Evolutionary conservation across 64 coral and sea anemone genomes (phyloP), one percentile per base, ranked within the genome.

Genomic region (Exaiptasia diaphana): DNA sequence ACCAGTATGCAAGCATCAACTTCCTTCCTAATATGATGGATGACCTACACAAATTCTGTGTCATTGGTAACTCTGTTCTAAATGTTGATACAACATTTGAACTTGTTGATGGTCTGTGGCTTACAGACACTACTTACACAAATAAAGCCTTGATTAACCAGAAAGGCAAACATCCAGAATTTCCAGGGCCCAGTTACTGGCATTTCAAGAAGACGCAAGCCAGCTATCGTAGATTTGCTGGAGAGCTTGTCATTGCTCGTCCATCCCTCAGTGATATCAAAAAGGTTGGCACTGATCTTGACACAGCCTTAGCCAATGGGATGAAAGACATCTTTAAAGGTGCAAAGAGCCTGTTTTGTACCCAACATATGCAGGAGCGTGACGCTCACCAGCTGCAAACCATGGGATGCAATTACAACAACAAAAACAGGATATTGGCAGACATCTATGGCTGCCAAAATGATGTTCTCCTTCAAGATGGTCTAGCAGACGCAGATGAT

Each of bases 281-380:
- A 50, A 77, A 55, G 22, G 50, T 35, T 34, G 74, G 50, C 15
- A 42, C 8, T 20, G 74, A 77, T 46, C 74, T 77, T 56, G 45
- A 77, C 52, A 33, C 50, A 77, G 74, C 50, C 74, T 46, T 57
- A 37, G n/a, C 74, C 43, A 77, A 56, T 50, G 6, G 50, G 21
- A 49, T 56, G 31, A 77, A 3, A 29, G 49, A 77, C 37, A 31
- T 77, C 34, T 77, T 77, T n/a, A 12, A 56, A 77, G 45, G 38
- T 77, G 49, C 74, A 21, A 77, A 56, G 49, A 77, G 12, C 52
- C 45, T 77, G 45, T 56, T 38, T 18, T 77, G 74, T 28, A 77
- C 74, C 45, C 74, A 77, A 77, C 83, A 77, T 40, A 77, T 77
- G 30, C 60, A 86, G 50, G 82, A 86, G 37, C 39, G 53, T 12